These are phyloP conservation scores for Chrysogorgia sp. DNA, from an alignment of 92 coral and sea anemone genomes.

Conservation along the genomic window DNA sequence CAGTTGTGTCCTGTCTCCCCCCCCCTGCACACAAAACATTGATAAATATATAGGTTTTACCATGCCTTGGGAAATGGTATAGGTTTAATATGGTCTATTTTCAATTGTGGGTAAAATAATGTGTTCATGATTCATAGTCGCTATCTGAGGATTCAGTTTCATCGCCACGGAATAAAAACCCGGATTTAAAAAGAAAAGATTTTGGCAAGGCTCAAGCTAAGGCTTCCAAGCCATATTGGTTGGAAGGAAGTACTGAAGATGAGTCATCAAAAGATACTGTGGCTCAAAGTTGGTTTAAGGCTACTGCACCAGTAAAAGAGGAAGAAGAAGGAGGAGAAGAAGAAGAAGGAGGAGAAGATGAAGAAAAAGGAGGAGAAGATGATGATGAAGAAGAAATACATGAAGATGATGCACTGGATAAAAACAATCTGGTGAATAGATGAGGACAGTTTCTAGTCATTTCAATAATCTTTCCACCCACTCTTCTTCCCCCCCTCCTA, in stretches of 20 bases:
- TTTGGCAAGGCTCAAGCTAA: background rate
- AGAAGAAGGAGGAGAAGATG: conserved; percentile 44
- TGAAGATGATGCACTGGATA: conserved; percentile 1
- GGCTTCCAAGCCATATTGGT: background rate
- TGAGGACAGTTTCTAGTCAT: background rate
- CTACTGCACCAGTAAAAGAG: conserved; percentile 48
- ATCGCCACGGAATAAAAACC: conserved; percentile 81
- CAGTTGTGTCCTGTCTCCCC: no score
- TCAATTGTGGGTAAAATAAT: background rate
- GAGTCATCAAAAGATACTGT: background rate
- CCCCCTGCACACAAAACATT: no score
- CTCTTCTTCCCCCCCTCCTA: no score
- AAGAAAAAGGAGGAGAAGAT: conserved; percentile 23
- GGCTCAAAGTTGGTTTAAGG: conserved; percentile 31
- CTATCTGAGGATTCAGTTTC: conserved; percentile 90
- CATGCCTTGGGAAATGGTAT: no score
- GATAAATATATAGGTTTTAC: no score
- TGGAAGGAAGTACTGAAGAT: conserved; percentile 27
- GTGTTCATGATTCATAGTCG: conserved; percentile 59
- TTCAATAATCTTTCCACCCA: no score
- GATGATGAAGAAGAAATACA: background rate
- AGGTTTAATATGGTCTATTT: no score
- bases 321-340: conserved; percentile 66
- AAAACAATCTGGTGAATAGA: conserved; percentile 29
- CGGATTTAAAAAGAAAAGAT: conserved; percentile 59